A percentile compares a stretch with the other conserved stretches of the same genome.
phyloP scores from a whole-genome alignment of 2,113 vertebrate genomes.

The Gracilinanus agilis region DNA sequence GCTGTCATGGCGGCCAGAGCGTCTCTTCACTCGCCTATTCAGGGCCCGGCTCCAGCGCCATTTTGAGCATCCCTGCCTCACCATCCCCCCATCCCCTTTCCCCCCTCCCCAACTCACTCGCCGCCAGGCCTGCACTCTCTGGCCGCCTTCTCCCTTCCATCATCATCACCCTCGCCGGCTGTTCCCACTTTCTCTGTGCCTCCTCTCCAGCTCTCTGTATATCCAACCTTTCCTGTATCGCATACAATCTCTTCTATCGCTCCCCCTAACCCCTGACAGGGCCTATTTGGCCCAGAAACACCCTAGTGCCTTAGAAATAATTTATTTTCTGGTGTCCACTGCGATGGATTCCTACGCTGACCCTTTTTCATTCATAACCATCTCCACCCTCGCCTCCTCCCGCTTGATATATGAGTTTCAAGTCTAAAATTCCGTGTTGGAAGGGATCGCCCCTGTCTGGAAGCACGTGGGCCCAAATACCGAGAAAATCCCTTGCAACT shows the following conservation, averaged over 20 bases:
- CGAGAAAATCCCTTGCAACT: not conserved
- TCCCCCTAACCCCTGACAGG: not conserved
- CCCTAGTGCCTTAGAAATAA: slow-evolving; percentile 68
- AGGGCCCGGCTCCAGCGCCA: slow-evolving; percentile 86
- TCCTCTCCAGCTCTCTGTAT: not conserved
- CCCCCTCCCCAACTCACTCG: not conserved
- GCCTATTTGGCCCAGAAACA: not conserved
- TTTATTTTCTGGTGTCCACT: slow-evolving; percentile 77
- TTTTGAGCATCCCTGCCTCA: slow-evolving; percentile 83
- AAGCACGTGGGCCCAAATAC: not conserved
- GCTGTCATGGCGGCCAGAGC: slow-evolving; percentile 65
- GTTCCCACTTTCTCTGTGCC: not conserved
- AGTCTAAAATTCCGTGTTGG: slow-evolving; percentile 57
- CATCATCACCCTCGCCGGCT: not conserved
- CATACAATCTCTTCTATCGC: not conserved
- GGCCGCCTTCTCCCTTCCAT: not conserved
- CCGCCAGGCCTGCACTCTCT: not conserved
- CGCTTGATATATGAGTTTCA: slow-evolving; percentile 67
- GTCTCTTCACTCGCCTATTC: slow-evolving; percentile 2
- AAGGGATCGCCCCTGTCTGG: not conserved
- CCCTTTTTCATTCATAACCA: slow-evolving; percentile 62
- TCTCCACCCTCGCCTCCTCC: slow-evolving; percentile 11
- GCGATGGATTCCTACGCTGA: slow-evolving; percentile 66
- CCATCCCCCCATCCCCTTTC: not conserved
- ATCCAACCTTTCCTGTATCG: not conserved